Evolutionary conservation across 1,140 invertebrate genomes (phyloP), one percentile per base, ranked within the genome.

Genomic region (Oedothorax gibbosus): DNA sequence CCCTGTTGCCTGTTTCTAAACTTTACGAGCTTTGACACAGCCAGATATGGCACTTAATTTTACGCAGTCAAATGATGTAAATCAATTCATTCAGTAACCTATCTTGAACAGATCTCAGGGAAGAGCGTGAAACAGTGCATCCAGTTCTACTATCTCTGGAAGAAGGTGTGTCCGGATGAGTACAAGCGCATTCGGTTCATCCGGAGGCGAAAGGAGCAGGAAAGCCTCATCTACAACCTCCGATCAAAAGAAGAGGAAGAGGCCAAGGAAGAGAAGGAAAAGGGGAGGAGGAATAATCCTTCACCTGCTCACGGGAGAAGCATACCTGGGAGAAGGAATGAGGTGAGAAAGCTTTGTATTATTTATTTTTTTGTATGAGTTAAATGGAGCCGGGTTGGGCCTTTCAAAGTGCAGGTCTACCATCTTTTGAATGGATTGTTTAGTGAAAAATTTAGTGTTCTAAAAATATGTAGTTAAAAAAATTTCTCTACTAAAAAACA

Each of bases 81-180:
- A 35, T 35, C 35, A 35, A 35, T 35, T 35, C 35, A 35, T 35
- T 35, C 35, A 35, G 35, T 35, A 35, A 60, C n/a, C n/a, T 60
- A n/a, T 7, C 57, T 75, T 82, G 73, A 83, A 50, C 60, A 88
- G 88, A 91, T 98, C 88, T 93, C 92, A 88, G 95, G 94, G 35
- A 99, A 99, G 92, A 93, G 94, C 68, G 93, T 94, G 7, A 97
- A 96, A 89, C 96, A 99, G 89, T 99, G 98, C 91, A 92, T 99
- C 87, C 96, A 98, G 91, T 99, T 99, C 91, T 99, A 99, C 90
- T 99, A 99, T 90, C 93, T 98, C 87, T 99, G 98, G 98, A 99
- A 99, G 91, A 97, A 97, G 91, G 93, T 97, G 15, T 97, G 96
- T 87, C 94, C 95, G 77, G 95, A 97, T 89, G 96, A 95, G 87